Evolutionary conservation across 1,140 invertebrate genomes (phyloP).

Genomic region (Whitmania pigra): DNA sequence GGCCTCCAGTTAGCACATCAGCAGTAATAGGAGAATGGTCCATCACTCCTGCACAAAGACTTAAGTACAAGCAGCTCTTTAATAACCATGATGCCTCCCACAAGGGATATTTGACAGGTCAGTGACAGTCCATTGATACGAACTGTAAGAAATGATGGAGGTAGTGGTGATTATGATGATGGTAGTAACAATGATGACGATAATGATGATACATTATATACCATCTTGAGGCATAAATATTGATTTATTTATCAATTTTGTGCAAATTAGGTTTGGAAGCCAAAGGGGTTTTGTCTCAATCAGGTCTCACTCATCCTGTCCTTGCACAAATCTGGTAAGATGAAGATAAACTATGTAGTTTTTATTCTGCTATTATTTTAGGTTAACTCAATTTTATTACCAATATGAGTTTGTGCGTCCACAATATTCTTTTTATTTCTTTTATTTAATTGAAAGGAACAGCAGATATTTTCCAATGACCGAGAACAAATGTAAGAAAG

Average conservation of each 20-base stretch:
- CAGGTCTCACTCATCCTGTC: constrained; percentile 70
- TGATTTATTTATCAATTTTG: too few relatives aligned
- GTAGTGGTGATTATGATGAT: constrained; percentile 11
- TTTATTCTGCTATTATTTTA: too few relatives aligned
- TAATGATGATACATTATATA: too few relatives aligned
- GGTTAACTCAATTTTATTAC: too few relatives aligned
- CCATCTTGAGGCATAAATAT: too few relatives aligned
- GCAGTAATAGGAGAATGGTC: constrained; percentile 52
- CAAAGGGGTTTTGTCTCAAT: constrained; percentile 80
- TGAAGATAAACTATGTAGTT: neutral
- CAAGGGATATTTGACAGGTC: constrained; percentile 66
- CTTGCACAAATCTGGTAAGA: constrained; percentile 85
- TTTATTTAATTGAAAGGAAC: too few relatives aligned
- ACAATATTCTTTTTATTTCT: too few relatives aligned
- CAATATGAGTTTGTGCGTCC: too few relatives aligned
- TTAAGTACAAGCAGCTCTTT: constrained; percentile 89
- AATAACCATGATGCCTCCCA: constrained; percentile 77
- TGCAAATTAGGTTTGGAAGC: constrained; percentile 59
- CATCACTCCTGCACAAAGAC: constrained; percentile 72
- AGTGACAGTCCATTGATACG: neutral
- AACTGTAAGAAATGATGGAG: too few relatives aligned
- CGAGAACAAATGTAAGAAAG: too few relatives aligned
- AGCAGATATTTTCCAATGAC: too few relatives aligned
- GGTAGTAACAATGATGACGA: too few relatives aligned
- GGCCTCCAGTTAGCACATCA: neutral